A percentile compares a stretch with the other conserved stretches of the same genome.
phyloP scores from a whole-genome alignment of 2,888 invertebrate genomes.

The Auanema freiburgensis region DNA sequence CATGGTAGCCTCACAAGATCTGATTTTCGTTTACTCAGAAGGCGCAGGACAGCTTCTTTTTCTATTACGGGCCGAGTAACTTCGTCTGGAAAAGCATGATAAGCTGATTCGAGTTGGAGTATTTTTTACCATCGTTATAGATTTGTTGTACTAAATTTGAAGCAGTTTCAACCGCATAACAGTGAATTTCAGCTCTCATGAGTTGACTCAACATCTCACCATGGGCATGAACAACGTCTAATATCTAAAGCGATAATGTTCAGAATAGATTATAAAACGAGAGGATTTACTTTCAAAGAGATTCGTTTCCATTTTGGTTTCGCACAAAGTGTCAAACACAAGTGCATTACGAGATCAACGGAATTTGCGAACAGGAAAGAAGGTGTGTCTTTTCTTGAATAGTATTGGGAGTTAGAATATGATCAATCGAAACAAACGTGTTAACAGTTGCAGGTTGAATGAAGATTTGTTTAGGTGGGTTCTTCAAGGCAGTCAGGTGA shows the following conservation, averaged over 20 bases:
- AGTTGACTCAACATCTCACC: slow-evolving; percentile 43
- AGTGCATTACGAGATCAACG: slow-evolving; percentile 32
- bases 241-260: slow-evolving; percentile 22
- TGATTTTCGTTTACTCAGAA: slow-evolving; percentile 13
- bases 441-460: slow-evolving; percentile 39
- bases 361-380: slow-evolving; percentile 28
- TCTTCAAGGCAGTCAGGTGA: slow-evolving; percentile 26
- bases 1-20: too few species aligned
- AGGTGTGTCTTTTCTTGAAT: slow-evolving; percentile 32
- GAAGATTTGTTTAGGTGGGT: slow-evolving; percentile 43
- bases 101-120: too few species aligned
- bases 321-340: slow-evolving; percentile 38
- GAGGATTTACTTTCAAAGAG: slow-evolving; percentile 27
- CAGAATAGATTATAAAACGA: background rate
- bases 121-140: slow-evolving; percentile 30
- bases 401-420: too few species aligned
- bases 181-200: slow-evolving; percentile 40
- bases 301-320: slow-evolving; percentile 45
- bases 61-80: slow-evolving; percentile 12
- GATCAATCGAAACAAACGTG: slow-evolving; percentile 19
- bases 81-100: slow-evolving; percentile 14
- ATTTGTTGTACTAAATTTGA: slow-evolving; percentile 33
- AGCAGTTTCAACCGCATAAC: slow-evolving; percentile 23
- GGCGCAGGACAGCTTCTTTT: slow-evolving; percentile 13
- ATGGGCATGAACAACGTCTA: slow-evolving; percentile 32